A percentile compares a stretch with the other conserved stretches of the same genome.
Evolutionary conservation across 2,113 vertebrate species (phyloP).

Genomic region (Ahaetulla prasina): DNA sequence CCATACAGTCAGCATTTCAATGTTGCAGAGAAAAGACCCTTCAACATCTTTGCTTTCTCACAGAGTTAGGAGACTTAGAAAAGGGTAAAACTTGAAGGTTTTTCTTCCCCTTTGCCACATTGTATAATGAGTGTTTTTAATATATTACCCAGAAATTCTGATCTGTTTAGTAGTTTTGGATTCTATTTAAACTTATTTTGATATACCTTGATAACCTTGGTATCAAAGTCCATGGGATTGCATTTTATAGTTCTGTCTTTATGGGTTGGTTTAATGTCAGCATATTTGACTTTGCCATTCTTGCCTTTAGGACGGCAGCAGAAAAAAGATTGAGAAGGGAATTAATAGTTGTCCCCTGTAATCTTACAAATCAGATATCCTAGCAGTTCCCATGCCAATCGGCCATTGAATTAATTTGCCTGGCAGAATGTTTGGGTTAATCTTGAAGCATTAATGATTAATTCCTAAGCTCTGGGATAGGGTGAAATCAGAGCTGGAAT

Average conservation of each 20-base stretch:
- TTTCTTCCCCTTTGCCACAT: too few relatives aligned
- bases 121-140: too few relatives aligned
- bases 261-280: neutral
- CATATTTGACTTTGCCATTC: constrained; percentile 3
- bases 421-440: neutral
- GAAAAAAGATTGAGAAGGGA: neutral
- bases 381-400: neutral
- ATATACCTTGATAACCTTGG: neutral
- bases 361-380: neutral
- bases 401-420: neutral
- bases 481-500: neutral
- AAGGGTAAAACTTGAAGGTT: too few relatives aligned
- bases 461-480: neutral
- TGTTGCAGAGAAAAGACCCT: neutral
- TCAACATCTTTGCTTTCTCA: neutral
- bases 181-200: neutral
- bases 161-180: neutral
- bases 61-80: too few relatives aligned
- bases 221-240: neutral
- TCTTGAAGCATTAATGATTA: neutral
- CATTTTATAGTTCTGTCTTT: neutral
- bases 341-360: neutral
- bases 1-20: too few relatives aligned
- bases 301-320: neutral
- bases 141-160: too few relatives aligned